phyloP scores from a whole-genome alignment of 1,140 invertebrate species.

The Drosophila leontia region DNA sequence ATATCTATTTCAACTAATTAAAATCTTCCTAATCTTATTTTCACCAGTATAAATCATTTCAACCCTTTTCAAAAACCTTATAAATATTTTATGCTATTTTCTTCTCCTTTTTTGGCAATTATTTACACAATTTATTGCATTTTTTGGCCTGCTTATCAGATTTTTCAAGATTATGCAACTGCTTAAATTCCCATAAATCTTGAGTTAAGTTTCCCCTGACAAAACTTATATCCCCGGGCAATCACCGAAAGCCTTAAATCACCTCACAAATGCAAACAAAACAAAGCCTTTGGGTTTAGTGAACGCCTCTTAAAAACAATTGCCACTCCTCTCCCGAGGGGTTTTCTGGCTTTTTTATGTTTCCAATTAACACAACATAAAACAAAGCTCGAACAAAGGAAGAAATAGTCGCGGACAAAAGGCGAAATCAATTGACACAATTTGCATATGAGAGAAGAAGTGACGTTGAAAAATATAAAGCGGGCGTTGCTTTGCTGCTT shows the following conservation, averaged over 20 bases:
- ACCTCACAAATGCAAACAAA: constrained; percentile 7
- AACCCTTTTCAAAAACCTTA: not conserved
- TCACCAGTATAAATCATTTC: not conserved
- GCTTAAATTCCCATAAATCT: constrained; percentile 13
- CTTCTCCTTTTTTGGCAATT: not conserved
- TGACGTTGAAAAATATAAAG: constrained; percentile 52
- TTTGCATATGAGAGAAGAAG: constrained; percentile 69
- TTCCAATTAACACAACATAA: constrained; percentile 71
- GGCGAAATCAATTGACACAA: constrained; percentile 43
- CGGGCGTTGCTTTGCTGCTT: constrained; percentile 35
- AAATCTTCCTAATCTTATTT: not conserved
- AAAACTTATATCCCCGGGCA: constrained; percentile 27
- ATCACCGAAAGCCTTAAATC: constrained; percentile 24
- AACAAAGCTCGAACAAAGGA: constrained; percentile 49
- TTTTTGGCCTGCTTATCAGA: constrained; percentile 1
- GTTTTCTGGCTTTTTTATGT: constrained; percentile 21
- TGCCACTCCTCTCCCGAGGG: constrained; percentile 28
- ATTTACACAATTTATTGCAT: not conserved
- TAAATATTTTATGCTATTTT: not conserved
- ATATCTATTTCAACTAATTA: not conserved
- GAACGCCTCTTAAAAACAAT: constrained; percentile 4
- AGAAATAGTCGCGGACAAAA: constrained; percentile 43
- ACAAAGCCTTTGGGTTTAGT: constrained; percentile 22
- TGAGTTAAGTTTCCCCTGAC: not conserved
- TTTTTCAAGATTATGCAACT: constrained; percentile 28